Evolutionary conservation across 1,140 invertebrate genomes (phyloP).

Genomic region (Pantala flavescens): DNA sequence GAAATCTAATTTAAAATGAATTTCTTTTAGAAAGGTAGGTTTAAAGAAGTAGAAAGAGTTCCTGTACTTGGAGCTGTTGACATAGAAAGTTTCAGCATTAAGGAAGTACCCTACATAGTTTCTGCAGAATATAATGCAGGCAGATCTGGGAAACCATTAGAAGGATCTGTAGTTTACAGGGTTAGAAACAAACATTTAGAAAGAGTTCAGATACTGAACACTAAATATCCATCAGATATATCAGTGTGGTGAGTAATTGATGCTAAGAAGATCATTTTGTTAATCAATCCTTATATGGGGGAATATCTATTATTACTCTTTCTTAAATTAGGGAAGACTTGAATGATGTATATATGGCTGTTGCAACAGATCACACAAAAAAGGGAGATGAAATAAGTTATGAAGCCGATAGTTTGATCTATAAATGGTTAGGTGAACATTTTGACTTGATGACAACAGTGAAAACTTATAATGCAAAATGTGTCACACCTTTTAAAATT

Average conservation of each 20-base stretch:
- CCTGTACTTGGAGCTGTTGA: background rate
- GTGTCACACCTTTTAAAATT: conserved; percentile 33
- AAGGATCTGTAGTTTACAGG: conserved; percentile 25
- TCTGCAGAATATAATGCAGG: conserved; percentile 22
- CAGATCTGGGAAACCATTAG: conserved; percentile 16
- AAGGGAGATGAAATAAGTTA: conserved; percentile 7
- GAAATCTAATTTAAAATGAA: background rate
- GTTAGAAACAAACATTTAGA: conserved; percentile 24
- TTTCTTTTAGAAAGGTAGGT: background rate
- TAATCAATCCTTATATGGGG: background rate
- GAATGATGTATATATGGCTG: conserved; percentile 28
- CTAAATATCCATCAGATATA: conserved; percentile 26
- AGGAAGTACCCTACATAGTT: conserved; percentile 27
- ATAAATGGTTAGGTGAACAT: conserved; percentile 38
- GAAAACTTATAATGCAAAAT: conserved; percentile 30
- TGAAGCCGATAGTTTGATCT: conserved; percentile 23
- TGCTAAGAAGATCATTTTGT: background rate
- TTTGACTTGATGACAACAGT: conserved; percentile 40
- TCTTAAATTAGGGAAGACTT: conserved; percentile 24
- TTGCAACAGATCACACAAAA: conserved; percentile 24
- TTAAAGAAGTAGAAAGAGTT: background rate
- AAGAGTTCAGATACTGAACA: conserved; percentile 28
- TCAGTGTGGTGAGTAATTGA: conserved; percentile 6
- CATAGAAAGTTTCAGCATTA: conserved; percentile 11
- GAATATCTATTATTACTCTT: conserved; percentile 22